phyloP scores from a whole-genome alignment of 2,113 vertebrate species.

The Pteruthius melanotis region DNA sequence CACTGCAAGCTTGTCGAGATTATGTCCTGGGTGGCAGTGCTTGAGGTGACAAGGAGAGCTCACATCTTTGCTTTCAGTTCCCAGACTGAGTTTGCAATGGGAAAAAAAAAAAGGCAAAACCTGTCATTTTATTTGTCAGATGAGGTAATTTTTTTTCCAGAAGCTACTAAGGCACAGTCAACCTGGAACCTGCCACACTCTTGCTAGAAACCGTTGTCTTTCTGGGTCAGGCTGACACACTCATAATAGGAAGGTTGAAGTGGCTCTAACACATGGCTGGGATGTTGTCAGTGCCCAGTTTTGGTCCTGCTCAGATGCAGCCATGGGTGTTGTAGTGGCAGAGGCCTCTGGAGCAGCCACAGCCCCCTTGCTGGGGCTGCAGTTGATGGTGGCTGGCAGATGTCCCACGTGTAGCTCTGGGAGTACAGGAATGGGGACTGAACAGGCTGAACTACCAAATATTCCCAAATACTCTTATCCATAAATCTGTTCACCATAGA shows the following conservation, averaged over 20 bases:
- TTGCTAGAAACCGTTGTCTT: neutral
- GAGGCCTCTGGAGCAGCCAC: neutral
- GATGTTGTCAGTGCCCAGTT: neutral
- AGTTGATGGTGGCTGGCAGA: neutral
- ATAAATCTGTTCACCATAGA: neutral
- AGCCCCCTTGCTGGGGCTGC: neutral
- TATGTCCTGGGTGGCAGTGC: accelerated
- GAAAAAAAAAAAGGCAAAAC: neutral
- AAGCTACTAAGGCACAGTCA: neutral
- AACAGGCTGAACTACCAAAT: neutral
- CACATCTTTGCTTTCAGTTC: neutral
- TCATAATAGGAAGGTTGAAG: neutral
- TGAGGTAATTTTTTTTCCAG: neutral
- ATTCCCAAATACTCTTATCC: neutral
- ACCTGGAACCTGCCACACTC: neutral
- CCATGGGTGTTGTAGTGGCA: neutral
- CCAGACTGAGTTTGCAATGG: neutral
- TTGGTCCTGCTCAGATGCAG: neutral
- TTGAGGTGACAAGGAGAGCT: neutral
- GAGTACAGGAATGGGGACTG: neutral
- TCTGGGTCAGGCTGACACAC: neutral
- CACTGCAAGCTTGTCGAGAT: neutral
- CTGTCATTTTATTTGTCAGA: neutral
- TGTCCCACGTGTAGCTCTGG: neutral
- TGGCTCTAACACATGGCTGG: accelerated